phyloP scores from a whole-genome alignment of 2,888 invertebrate genomes.

The Polymixis flavicincta region DNA sequence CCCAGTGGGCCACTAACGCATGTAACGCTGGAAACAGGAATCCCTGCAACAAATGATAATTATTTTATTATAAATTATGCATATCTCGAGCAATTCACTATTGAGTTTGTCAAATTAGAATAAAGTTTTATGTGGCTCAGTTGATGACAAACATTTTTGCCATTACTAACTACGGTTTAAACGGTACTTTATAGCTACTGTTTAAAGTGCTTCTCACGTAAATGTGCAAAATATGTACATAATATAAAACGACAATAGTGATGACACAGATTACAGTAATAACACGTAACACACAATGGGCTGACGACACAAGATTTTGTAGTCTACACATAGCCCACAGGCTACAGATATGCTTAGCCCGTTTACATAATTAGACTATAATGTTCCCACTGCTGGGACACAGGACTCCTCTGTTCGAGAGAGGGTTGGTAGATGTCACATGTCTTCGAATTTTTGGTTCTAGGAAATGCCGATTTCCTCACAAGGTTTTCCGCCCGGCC shows the following conservation, averaged over 20 bases:
- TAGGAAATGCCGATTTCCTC: too few relatives aligned
- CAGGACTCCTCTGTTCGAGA: too few relatives aligned
- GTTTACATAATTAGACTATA: too few relatives aligned
- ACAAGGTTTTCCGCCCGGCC: too few relatives aligned
- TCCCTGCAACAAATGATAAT: constrained; percentile 83
- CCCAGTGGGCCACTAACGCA: constrained; percentile 93
- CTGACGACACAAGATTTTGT: constrained; percentile 2
- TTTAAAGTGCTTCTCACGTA: constrained; percentile 27
- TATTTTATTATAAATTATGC: background rate
- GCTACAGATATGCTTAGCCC: background rate
- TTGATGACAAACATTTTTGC: background rate
- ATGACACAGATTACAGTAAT: constrained; percentile 38
- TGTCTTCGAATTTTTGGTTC: too few relatives aligned
- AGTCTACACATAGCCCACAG: constrained; percentile 8
- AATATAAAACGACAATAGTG: constrained; percentile 4
- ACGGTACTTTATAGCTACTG: constrained; percentile 17
- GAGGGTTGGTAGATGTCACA: too few relatives aligned
- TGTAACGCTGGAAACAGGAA: constrained; percentile 92
- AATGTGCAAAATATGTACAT: constrained; percentile 37
- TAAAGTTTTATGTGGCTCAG: background rate
- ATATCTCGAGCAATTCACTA: background rate
- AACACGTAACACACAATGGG: constrained; percentile 32
- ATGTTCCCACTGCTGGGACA: too few relatives aligned
- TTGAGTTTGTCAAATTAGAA: constrained; percentile 1
- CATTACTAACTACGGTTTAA: background rate